Evolutionary conservation across 2,888 invertebrate genomes (phyloP).

Genomic region (Atethmia centrago): DNA sequence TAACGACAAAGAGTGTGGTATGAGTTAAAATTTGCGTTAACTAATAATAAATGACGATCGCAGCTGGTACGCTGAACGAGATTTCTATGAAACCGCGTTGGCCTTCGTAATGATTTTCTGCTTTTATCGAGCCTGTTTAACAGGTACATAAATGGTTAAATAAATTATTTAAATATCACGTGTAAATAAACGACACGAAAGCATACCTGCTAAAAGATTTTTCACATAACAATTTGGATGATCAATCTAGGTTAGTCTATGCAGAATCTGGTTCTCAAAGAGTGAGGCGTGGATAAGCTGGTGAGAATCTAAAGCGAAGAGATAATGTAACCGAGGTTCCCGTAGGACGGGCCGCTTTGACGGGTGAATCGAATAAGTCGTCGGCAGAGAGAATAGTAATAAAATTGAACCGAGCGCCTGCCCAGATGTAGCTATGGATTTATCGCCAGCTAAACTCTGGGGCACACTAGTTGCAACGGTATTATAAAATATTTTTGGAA

Average conservation of each 20-base stretch:
- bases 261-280: conserved; percentile 63
- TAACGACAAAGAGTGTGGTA: not conserved
- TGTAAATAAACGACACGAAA: conserved; percentile 6
- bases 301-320: conserved; percentile 70
- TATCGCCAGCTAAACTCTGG: conserved; percentile 79
- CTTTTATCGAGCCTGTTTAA: not conserved
- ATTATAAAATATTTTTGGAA: not conserved
- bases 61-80: not conserved
- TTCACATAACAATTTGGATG: conserved; percentile 31
- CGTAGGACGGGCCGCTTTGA: conserved; percentile 84
- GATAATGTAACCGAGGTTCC: conserved; percentile 83
- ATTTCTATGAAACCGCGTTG: not conserved
- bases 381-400: conserved; percentile 87
- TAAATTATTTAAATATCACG: not conserved
- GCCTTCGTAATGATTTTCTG: not conserved
- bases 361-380: conserved; percentile 90
- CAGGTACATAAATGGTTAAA: not conserved
- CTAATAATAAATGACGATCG: not conserved
- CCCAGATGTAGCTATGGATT: conserved; percentile 89
- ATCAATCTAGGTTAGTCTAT: conserved; percentile 46
- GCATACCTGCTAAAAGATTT: not conserved
- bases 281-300: conserved; percentile 72
- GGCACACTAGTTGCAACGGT: conserved; percentile 66
- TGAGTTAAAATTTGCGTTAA: not conserved
- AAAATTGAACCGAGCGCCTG: conserved; percentile 89